Percentiles rank a stretch among this genome's conserved stretches.
These are phyloP conservation scores for Pheucticus melanocephalus DNA, from an alignment of 2,113 vertebrate species.

Conservation along the genomic window DNA sequence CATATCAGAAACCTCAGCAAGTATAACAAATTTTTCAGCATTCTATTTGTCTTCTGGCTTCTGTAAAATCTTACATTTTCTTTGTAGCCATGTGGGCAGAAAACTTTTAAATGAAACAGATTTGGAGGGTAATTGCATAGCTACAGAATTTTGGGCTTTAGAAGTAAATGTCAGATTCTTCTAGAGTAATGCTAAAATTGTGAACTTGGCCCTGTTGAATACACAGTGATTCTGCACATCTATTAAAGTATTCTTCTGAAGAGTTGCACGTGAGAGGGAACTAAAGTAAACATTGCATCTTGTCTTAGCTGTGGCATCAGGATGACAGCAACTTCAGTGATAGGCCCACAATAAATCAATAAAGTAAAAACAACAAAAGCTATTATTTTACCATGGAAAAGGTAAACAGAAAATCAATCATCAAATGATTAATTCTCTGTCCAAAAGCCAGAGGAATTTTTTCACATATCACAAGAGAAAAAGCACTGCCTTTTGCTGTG, in stretches of 20 bases:
- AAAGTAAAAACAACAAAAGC: constrained; percentile 57
- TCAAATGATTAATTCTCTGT: constrained; percentile 43
- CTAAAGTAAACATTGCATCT: background rate
- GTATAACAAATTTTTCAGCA: background rate
- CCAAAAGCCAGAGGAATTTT: constrained; percentile 20
- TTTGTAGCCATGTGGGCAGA: background rate
- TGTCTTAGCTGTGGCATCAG: background rate
- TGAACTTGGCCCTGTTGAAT: background rate
- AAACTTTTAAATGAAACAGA: constrained; percentile 9
- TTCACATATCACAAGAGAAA: constrained; percentile 6
- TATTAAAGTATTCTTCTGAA: constrained; percentile 9
- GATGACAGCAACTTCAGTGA: background rate
- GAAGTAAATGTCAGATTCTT: background rate
- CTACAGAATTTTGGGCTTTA: background rate
- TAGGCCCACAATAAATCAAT: constrained; percentile 34
- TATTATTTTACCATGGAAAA: constrained; percentile 56
- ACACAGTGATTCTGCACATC: background rate
- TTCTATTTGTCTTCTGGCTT: constrained; percentile 6
- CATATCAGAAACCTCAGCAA: background rate
- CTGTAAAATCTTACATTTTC: background rate
- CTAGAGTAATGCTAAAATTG: background rate
- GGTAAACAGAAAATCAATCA: constrained; percentile 62
- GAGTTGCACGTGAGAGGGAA: background rate
- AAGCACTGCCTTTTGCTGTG: constrained; percentile 15
- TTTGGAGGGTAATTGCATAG: background rate